phyloP scores from a whole-genome alignment of 2,113 vertebrate genomes.

The Atlantisia rogersi region DNA sequence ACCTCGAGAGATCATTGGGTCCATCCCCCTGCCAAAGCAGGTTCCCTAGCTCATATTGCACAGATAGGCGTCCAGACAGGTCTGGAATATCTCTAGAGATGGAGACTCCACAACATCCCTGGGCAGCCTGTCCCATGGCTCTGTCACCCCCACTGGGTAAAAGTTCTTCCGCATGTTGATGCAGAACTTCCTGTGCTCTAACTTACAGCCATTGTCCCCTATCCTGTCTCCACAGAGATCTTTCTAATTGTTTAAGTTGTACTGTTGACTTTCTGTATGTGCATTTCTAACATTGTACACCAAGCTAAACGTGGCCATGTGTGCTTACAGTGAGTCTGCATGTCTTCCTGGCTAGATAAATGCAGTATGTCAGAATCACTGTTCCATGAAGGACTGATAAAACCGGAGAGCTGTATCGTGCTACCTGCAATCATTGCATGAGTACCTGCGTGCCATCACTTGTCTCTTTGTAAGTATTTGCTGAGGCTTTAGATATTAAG shows the following conservation, averaged over 20 bases:
- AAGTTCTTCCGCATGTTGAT: too few relatives aligned
- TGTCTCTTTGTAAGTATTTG: not conserved
- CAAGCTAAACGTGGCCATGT: not conserved
- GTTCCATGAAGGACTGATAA: not conserved
- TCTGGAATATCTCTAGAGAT: too few relatives aligned
- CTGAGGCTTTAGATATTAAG: not conserved
- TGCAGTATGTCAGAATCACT: not conserved
- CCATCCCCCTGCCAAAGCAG: too few relatives aligned
- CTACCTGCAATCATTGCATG: not conserved
- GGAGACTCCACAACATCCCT: too few relatives aligned
- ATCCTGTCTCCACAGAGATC: too few relatives aligned
- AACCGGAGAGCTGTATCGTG: not conserved
- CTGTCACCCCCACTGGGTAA: too few relatives aligned
- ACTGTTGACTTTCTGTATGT: accelerated
- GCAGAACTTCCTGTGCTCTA: too few relatives aligned
- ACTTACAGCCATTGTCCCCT: too few relatives aligned
- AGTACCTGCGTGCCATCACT: not conserved
- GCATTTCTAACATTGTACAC: not conserved
- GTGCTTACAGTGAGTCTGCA: not conserved
- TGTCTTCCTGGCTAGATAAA: not conserved
- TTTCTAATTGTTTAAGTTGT: not conserved
- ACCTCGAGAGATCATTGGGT: too few relatives aligned
- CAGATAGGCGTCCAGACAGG: too few relatives aligned
- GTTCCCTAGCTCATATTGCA: too few relatives aligned
- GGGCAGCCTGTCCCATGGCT: too few relatives aligned